Conservation (phyloP, 2,888 invertebrate species). For the Lithophane socia region DNA sequence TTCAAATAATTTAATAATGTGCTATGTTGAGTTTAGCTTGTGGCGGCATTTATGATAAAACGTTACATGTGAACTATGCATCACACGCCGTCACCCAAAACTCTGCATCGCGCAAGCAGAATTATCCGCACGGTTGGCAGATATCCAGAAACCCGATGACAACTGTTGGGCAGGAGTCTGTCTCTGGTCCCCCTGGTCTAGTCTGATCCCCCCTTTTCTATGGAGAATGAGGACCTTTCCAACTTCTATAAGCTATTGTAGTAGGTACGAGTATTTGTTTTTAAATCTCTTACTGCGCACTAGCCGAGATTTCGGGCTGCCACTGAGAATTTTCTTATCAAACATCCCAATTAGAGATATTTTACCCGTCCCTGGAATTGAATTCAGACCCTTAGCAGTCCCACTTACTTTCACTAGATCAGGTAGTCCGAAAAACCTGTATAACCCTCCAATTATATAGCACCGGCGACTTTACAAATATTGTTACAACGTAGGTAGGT, state of each 20-base stretch:
- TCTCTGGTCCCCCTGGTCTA: neutral
- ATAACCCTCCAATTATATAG: neutral
- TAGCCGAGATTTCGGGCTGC: neutral
- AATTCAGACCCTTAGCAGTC: neutral
- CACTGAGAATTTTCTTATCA: neutral
- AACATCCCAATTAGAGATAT: neutral
- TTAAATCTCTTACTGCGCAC: neutral
- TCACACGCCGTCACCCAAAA: neutral
- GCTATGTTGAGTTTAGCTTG: neutral
- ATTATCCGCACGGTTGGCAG: too few relatives aligned
- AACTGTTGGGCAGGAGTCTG: neutral
- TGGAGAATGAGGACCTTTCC: neutral
- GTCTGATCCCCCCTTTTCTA: neutral
- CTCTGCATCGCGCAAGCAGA: too few relatives aligned
- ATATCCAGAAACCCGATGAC: neutral
- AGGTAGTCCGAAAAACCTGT: neutral
- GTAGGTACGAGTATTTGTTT: neutral
- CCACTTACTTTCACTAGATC: neutral
- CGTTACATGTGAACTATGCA: neutral
- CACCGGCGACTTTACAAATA: neutral
- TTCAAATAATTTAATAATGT: neutral
- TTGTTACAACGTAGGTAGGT: neutral
- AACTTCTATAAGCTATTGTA: too few relatives aligned
- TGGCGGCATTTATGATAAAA: too few relatives aligned
- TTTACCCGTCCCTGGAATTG: neutral